These are phyloP conservation scores for Spilogale gracilis DNA, from an alignment of 2,113 vertebrate genomes.

Conservation along the genomic window DNA sequence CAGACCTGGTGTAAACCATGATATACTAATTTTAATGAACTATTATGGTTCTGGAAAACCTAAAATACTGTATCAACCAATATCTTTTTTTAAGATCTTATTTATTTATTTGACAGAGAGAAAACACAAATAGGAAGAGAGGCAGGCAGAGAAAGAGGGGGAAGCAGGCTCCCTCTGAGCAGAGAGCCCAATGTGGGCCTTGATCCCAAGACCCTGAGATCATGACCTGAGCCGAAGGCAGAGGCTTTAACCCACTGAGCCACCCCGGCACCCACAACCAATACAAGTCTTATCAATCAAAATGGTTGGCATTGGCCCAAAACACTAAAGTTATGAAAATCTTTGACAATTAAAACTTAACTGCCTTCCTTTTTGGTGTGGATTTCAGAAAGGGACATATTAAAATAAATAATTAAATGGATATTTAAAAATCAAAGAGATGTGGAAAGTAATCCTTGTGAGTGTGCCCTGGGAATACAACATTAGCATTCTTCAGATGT, in stretches of 20 bases:
- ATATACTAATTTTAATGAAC: not conserved
- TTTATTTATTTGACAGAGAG: no score
- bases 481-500: not conserved
- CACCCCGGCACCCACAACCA: not conserved
- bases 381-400: not conserved
- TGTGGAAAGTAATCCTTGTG: not conserved
- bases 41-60: not conserved
- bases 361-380: not conserved
- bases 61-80: not conserved
- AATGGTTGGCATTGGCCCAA: not conserved
- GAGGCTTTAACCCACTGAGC: no score
- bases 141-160: no score
- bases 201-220: no score
- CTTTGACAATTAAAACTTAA: constrained; percentile 30
- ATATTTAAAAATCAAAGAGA: constrained; percentile 18
- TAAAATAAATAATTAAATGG: constrained; percentile 17
- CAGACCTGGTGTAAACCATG: not conserved
- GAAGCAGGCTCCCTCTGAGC: no score
- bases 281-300: not conserved
- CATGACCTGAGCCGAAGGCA: no score
- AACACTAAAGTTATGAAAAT: not conserved
- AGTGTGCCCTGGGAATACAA: not conserved
- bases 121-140: no score
- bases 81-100: no score
- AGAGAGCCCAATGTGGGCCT: no score